Conservation (phyloP, 2,797 vertebrate genomes). For the Corythornis leucogaster region DNA sequence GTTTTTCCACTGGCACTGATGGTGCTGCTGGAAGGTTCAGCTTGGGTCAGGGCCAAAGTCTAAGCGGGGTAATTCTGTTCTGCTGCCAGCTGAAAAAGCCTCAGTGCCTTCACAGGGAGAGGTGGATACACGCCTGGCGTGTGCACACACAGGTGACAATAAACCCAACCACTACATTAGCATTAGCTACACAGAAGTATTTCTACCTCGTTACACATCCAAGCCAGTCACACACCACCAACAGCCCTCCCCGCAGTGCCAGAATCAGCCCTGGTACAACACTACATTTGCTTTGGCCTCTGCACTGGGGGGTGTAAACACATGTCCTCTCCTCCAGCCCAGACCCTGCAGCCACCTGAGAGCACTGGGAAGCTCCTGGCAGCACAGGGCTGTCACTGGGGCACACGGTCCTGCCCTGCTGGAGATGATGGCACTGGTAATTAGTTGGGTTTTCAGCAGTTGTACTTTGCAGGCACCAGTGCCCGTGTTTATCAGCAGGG, state of each 20-base stretch:
- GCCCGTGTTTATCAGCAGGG: not conserved
- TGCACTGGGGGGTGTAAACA: not conserved
- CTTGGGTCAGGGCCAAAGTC: not conserved
- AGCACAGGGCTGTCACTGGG: not conserved
- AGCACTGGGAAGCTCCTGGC: not conserved
- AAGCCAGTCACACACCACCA: not conserved
- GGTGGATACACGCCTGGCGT: fast-evolving
- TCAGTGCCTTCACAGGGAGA: fast-evolving
- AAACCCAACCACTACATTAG: not conserved
- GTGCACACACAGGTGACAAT: not conserved
- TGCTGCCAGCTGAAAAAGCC: not conserved
- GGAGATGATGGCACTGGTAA: not conserved
- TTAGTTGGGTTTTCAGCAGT: not conserved
- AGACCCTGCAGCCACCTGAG: not conserved
- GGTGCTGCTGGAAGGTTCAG: not conserved
- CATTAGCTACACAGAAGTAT: not conserved
- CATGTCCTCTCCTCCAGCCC: not conserved
- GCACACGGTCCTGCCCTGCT: not conserved
- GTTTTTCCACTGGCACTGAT: not conserved
- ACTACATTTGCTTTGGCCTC: not conserved
- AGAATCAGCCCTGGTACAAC: not conserved
- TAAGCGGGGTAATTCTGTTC: not conserved
- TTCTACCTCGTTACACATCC: not conserved
- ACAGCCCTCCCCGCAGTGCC: not conserved
- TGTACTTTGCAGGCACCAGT: not conserved